Percentiles rank a stretch among this genome's conserved stretches.
These are phyloP conservation scores for Tyria jacobaeae DNA, from an alignment of 2,888 invertebrate genomes.

Conservation along the genomic window DNA sequence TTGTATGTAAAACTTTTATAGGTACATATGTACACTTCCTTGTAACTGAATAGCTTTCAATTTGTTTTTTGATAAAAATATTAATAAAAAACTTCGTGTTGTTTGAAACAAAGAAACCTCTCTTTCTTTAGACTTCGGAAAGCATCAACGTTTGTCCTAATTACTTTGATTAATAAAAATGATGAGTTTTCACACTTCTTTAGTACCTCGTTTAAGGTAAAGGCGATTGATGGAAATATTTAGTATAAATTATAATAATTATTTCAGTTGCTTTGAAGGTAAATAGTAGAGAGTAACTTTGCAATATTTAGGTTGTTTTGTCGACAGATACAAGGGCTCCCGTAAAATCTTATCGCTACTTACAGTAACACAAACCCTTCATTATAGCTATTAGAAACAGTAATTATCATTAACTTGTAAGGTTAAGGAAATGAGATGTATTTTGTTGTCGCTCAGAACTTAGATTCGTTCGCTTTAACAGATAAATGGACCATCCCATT, in stretches of 20 bases:
- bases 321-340: slow-evolving; percentile 29
- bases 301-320: slow-evolving; percentile 31
- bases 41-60: slow-evolving; percentile 21
- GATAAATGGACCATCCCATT: slow-evolving; percentile 27
- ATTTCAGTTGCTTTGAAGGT: slow-evolving; percentile 29
- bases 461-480: slow-evolving; percentile 21
- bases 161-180: slow-evolving; percentile 37
- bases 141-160: slow-evolving; percentile 39
- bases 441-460: slow-evolving; percentile 29
- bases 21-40: slow-evolving; percentile 15
- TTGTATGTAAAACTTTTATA: slow-evolving; percentile 23
- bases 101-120: slow-evolving; percentile 20
- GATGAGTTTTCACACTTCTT: slow-evolving; percentile 29
- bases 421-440: slow-evolving; percentile 41
- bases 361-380: slow-evolving; percentile 46
- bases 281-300: slow-evolving; percentile 24
- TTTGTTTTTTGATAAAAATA: slow-evolving; percentile 22
- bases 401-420: slow-evolving; percentile 43
- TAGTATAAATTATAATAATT: slow-evolving; percentile 23
- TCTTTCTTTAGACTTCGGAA: slow-evolving; percentile 43
- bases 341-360: slow-evolving; percentile 43
- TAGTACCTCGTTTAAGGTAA: slow-evolving; percentile 18
- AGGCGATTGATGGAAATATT: slow-evolving; percentile 19
- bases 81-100: slow-evolving; percentile 22
- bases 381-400: slow-evolving; percentile 45